phyloP scores from a whole-genome alignment of 2,888 invertebrate genomes.

The Alsophila aescularia region DNA sequence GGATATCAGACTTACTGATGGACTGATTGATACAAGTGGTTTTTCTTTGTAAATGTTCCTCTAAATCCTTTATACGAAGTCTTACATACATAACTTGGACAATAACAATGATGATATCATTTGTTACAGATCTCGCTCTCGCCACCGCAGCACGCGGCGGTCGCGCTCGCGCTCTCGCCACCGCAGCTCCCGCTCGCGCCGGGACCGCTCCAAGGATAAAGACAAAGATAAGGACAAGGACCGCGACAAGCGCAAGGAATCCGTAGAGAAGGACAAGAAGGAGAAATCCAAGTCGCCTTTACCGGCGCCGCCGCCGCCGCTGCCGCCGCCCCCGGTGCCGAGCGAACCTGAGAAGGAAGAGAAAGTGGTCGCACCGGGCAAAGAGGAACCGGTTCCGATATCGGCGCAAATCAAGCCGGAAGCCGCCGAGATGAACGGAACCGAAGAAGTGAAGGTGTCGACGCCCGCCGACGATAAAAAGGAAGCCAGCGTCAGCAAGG shows the following conservation, averaged over 20 bases:
- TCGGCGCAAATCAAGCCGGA: too few relatives aligned
- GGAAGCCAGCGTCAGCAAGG: slow-evolving; percentile 48
- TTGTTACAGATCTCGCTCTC: slow-evolving; percentile 74
- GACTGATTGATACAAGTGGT: too few relatives aligned
- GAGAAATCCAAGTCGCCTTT: slow-evolving; percentile 61
- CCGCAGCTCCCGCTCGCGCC: slow-evolving; percentile 81
- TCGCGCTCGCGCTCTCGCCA: slow-evolving; percentile 80
- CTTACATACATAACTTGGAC: too few relatives aligned
- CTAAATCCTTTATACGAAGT: too few relatives aligned
- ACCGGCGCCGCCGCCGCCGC: slow-evolving; percentile 49
- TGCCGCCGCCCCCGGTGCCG: slow-evolving; percentile 30
- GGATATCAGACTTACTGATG: too few relatives aligned
- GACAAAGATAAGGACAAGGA: slow-evolving; percentile 62
- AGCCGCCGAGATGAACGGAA: slow-evolving; percentile 65
- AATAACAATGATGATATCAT: not conserved
- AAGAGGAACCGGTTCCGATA: slow-evolving; percentile 41
- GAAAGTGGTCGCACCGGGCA: slow-evolving; percentile 57
- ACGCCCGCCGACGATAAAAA: slow-evolving; percentile 39
- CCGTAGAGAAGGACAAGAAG: slow-evolving; percentile 54
- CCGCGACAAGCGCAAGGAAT: slow-evolving; percentile 53
- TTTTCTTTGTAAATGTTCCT: too few relatives aligned
- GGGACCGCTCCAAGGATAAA: slow-evolving; percentile 75
- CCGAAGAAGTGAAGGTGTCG: slow-evolving; percentile 30
- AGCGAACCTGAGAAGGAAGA: too few relatives aligned
- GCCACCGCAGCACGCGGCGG: slow-evolving; percentile 85